A percentile compares a stretch with the other conserved stretches of the same genome.
phyloP scores from a whole-genome alignment of 2,888 invertebrate genomes.

The Poecilus cupreus region DNA sequence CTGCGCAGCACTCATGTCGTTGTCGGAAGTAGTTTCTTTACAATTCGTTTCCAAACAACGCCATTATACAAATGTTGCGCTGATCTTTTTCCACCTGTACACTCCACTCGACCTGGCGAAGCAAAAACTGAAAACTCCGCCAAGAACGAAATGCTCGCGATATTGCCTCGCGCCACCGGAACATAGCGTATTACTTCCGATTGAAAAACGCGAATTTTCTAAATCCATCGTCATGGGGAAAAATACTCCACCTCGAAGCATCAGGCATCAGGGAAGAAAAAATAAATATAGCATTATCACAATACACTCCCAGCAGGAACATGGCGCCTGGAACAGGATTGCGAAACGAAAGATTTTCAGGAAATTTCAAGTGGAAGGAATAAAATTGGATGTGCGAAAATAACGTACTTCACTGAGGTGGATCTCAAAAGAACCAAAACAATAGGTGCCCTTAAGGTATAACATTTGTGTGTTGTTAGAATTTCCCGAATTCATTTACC shows the following conservation, averaged over 20 bases:
- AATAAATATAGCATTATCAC: constrained; percentile 31
- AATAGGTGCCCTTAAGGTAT: too few relatives aligned
- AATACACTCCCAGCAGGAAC: neutral
- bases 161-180: neutral
- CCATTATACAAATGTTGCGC: constrained; percentile 39
- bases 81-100: constrained; percentile 43
- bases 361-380: neutral
- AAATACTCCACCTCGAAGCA: neutral
- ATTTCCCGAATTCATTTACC: too few relatives aligned
- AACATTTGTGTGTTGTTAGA: too few relatives aligned
- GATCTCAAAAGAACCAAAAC: too few relatives aligned
- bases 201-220: constrained; percentile 42
- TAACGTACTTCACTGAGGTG: too few relatives aligned
- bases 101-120: neutral
- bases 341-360: neutral
- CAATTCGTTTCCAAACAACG: constrained; percentile 35
- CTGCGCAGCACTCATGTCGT: neutral
- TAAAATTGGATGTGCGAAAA: too few relatives aligned
- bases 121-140: constrained; percentile 4
- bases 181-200: constrained; percentile 27
- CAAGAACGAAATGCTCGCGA: neutral
- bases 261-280: constrained; percentile 8
- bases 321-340: too few relatives aligned
- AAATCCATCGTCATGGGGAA: constrained; percentile 11
- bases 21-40: neutral